Base-by-base conservation (phyloP, 2,113 vertebrate genomes). In the Pseudorhombus dupliciocellatus region DNA sequence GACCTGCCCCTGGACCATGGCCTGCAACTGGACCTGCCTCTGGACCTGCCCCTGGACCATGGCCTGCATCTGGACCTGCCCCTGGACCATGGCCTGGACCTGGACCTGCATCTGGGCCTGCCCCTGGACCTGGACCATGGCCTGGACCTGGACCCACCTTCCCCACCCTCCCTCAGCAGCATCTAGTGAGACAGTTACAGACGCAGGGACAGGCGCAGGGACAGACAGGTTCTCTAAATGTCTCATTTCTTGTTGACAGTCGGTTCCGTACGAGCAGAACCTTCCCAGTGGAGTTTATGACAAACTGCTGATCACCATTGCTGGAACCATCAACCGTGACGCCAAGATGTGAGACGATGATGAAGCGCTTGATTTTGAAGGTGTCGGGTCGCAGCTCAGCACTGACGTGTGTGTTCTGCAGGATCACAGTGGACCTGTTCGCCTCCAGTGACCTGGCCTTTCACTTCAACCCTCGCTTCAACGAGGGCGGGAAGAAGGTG, bases 401-500 rank as follows among this genome's bases (percentile, higher is more conserved):
- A n/a, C 34, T 37, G 34, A 37, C 2, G n/a, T 40, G 18, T 46
- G 2, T 15, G 46, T 9, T n/a, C 18, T 15, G n/a, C 73, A 91
- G 90, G 82, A 2, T 91, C 72, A 68, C 59, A 0, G 1, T 91
- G 64, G 57, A 91, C 51, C 0, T 91, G 20, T 0, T 0, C 0
- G 4, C 63, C 2, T 0, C 0, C 1, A 0, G 1, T 0, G 84
- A 88, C 26, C 0, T 90, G 3, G 85, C 51, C 4, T 88, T 91
- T 60, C 90, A 91, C 77, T 81, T 91, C 28, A 89, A 90, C 73
- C 79, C 84, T 34, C 87, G 90, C 14, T 91, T 91, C 65, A 88
- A 89, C 1, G 90, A 91, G 4, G 0, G 0, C 0, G 85, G 88
- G 24, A 44, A 0, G 22, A 34, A 81, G 65, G 80, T 58, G 71